These are phyloP conservation scores for Heterodera schachtii DNA, from an alignment of 1,140 invertebrate species.

Conservation along the genomic window DNA sequence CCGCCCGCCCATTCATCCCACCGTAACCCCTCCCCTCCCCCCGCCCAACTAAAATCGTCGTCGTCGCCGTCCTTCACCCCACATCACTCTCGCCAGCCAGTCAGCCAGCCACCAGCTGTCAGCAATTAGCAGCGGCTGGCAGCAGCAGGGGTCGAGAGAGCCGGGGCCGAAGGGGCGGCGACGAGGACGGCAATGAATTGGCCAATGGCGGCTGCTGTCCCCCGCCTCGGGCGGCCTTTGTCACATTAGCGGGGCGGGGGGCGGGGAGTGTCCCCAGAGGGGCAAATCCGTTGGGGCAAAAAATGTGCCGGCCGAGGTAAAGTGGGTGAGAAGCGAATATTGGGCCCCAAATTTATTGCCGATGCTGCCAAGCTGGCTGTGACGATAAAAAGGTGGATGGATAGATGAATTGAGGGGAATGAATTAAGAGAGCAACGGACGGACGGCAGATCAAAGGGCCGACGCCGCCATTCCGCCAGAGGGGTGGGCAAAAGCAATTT, in stretches of 20 bases:
- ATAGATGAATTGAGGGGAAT: background rate
- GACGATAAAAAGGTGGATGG: background rate
- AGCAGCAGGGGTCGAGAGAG: slow-evolving; percentile 20
- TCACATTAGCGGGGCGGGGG: slow-evolving; percentile 47
- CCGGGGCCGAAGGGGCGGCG: slow-evolving; percentile 8
- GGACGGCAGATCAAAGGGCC: background rate
- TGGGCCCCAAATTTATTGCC: background rate
- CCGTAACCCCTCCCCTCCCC: background rate
- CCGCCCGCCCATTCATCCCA: background rate
- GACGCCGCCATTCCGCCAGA: too few species aligned
- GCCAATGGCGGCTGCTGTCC: slow-evolving; percentile 21
- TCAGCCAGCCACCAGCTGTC: background rate
- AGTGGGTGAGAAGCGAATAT: background rate
- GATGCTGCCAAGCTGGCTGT: background rate
- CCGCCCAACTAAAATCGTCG: background rate
- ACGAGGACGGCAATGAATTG: slow-evolving; percentile 58
- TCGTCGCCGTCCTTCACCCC: background rate
- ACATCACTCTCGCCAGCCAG: background rate
- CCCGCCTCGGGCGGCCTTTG: background rate
- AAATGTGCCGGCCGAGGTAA: background rate
- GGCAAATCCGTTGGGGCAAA: slow-evolving; percentile 7
- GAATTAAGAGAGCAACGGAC: too few species aligned
- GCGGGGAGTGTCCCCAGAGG: slow-evolving; percentile 7
- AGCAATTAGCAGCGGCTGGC: background rate
- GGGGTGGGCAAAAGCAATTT: too few species aligned